Evolutionary conservation across 2,888 invertebrate genomes (phyloP).

Genomic region (Hipparchia semele): DNA sequence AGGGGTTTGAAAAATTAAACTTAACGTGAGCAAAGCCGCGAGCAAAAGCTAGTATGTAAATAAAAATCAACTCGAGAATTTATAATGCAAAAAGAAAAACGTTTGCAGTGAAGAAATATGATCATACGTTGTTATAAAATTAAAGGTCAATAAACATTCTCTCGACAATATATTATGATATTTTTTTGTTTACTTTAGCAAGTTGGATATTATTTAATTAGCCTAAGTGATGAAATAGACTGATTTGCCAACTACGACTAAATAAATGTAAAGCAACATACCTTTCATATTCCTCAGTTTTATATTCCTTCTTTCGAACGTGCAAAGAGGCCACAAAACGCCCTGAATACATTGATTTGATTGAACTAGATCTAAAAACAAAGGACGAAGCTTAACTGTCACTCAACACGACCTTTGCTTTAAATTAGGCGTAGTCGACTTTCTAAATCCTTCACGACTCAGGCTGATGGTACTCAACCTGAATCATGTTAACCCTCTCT

Average conservation of each 20-base stretch:
- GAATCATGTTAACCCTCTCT: not conserved
- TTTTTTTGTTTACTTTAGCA: not conserved
- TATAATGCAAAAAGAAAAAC: too few relatives aligned
- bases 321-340: not conserved
- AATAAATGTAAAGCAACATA: not conserved
- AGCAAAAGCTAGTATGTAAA: too few relatives aligned
- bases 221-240: not conserved
- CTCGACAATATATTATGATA: not conserved
- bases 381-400: constrained; percentile 6
- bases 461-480: not conserved
- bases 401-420: not conserved
- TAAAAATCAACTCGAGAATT: too few relatives aligned
- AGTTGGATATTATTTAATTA: not conserved
- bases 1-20: too few relatives aligned
- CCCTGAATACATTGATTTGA: constrained; percentile 8
- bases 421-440: not conserved
- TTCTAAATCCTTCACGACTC: constrained; percentile 12
- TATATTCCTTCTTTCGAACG: not conserved
- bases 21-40: too few relatives aligned
- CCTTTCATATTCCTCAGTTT: not conserved
- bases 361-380: constrained; percentile 7
- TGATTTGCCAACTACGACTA: not conserved
- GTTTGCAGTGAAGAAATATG: not conserved
- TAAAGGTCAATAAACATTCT: not conserved
- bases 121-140: not conserved